These are phyloP conservation scores for Etheostoma cragini DNA, from an alignment of 2,113 vertebrate genomes.

Conservation along the genomic window DNA sequence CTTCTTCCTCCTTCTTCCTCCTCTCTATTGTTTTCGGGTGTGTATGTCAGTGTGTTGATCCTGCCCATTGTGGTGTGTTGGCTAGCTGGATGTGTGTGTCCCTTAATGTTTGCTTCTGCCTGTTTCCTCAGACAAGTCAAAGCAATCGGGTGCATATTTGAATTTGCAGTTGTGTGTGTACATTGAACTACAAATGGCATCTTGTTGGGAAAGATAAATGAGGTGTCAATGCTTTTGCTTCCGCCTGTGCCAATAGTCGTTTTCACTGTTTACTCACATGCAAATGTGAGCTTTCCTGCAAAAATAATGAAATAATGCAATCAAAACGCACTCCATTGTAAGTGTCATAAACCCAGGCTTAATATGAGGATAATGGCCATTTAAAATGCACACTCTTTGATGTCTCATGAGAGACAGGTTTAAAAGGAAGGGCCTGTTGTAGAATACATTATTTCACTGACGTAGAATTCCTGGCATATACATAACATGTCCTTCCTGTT, in stretches of 20 bases:
- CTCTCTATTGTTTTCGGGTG: slow-evolving; percentile 14
- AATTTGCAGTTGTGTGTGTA: slow-evolving; percentile 10
- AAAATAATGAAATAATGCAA: slow-evolving; percentile 58
- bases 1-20: background rate
- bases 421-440: slow-evolving; percentile 53
- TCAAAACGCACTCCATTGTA: slow-evolving; percentile 61
- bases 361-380: slow-evolving; percentile 63
- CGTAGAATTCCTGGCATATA: slow-evolving; percentile 22
- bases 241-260: slow-evolving; percentile 14
- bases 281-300: slow-evolving; percentile 41
- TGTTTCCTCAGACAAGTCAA: slow-evolving; percentile 2
- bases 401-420: slow-evolving; percentile 61
- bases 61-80: slow-evolving; percentile 20
- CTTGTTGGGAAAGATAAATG: slow-evolving; percentile 53
- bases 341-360: slow-evolving; percentile 59
- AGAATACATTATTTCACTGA: slow-evolving; percentile 62
- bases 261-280: slow-evolving; percentile 45
- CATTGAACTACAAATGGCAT: slow-evolving; percentile 34
- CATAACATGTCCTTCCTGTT: slow-evolving; percentile 41
- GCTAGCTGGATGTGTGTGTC: slow-evolving; percentile 1
- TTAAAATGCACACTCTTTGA: slow-evolving; percentile 68
- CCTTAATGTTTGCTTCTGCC: slow-evolving; percentile 17
- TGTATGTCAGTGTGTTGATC: slow-evolving; percentile 16
- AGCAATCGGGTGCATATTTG: slow-evolving; percentile 24
- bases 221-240: slow-evolving; percentile 35